Evolutionary conservation across 2,888 invertebrate species (phyloP).

Genomic region (Melanchra persicariae): DNA sequence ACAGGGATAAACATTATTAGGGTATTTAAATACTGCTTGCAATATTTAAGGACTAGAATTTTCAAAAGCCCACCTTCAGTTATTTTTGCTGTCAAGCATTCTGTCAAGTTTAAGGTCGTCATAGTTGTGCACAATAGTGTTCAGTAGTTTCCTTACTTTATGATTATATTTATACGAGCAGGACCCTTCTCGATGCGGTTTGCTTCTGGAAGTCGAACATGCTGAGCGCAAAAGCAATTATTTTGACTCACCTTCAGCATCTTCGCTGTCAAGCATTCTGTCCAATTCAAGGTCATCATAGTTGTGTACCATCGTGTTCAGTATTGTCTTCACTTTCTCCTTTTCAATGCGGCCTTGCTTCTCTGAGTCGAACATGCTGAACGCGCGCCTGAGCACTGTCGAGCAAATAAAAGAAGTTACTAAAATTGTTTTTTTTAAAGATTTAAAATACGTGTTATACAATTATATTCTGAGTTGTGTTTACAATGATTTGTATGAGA

Average conservation of each 20-base stretch:
- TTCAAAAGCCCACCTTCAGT: too few species aligned
- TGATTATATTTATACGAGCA: too few species aligned
- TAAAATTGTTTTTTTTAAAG: background rate
- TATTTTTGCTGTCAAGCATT: too few species aligned
- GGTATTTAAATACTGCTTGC: too few species aligned
- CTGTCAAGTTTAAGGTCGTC: too few species aligned
- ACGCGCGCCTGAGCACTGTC: constrained; percentile 94
- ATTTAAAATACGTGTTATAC: background rate
- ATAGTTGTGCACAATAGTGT: too few species aligned
- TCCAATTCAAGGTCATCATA: constrained; percentile 95
- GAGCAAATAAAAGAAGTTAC: constrained; percentile 52
- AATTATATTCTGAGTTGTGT: background rate
- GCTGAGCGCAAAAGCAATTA: too few species aligned
- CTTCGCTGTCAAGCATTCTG: constrained; percentile 94
- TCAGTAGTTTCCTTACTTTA: too few species aligned
- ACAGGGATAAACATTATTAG: too few species aligned
- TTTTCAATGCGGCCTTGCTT: constrained; percentile 95
- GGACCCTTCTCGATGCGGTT: too few species aligned
- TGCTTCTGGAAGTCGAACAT: too few species aligned
- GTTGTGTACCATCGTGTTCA: constrained; percentile 95
- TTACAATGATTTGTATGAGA: background rate
- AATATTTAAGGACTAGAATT: too few species aligned
- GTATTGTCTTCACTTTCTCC: constrained; percentile 94
- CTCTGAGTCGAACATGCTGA: constrained; percentile 96
- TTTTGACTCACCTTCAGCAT: constrained; percentile 92